Evolutionary conservation across 2,113 vertebrate genomes (phyloP), one percentile per base, ranked within the genome.

Genomic region (Prinia subflava): DNA sequence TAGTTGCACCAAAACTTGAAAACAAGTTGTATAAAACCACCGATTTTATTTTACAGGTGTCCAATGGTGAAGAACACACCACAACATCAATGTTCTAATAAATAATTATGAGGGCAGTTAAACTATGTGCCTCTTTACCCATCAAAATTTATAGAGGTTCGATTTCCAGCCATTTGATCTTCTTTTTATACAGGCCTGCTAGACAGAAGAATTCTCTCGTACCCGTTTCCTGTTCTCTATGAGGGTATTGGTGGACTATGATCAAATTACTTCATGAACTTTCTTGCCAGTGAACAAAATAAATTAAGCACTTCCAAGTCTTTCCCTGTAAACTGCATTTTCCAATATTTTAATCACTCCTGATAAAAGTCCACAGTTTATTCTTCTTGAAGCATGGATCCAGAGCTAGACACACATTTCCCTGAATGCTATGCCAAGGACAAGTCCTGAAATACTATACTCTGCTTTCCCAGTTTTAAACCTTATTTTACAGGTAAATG

Each of bases 131-230:
- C 46, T 44, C 23, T 85, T 82, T 46, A 85, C 53, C 28, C 57
- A 75, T 79, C 63, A 65, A 83, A 90, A 94, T 94, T 64, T 77
- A 93, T 15, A 69, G 37, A 92, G 83, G 44, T 90, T 90, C 76
- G 7, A 75, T 49, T 90, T 90, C 44, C 71, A 88, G 91, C 18
- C 79, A 95, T 70, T 86, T 90, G 67, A 95, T 79, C 78, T 79
- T 77, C 70, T 80, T 91, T 65, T 80, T 64, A 73, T 35, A 77
- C 30, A 65, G 52, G 76, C 22, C 37, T 2, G 6, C 42, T 35
- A 57, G 63, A 88, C 79, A 81, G 64, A 89, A 62, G 59, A 90
- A 73, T 69, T 65, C 71, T 92, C 71, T 81, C 70, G 62, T 65
- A 88, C 67, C 10, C 1, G 2, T 62, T 94, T 94, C 82, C 31